A percentile compares a stretch with the other conserved stretches of the same genome.
Conservation (phyloP, 2,797 vertebrate species). For the Typhlichthys subterraneus region DNA sequence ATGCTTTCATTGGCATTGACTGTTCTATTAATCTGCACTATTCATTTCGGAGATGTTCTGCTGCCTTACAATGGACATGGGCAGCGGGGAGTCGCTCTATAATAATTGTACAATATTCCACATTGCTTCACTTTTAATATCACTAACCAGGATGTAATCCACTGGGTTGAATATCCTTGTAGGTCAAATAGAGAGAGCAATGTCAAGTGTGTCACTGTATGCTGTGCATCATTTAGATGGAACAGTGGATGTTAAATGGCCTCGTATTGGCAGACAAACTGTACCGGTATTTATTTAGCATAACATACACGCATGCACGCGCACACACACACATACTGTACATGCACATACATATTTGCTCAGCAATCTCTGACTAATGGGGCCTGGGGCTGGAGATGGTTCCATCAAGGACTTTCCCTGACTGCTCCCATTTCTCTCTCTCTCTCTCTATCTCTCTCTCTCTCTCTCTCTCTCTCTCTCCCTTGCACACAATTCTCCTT, state of each 20-base stretch:
- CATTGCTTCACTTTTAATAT: constrained; percentile 49
- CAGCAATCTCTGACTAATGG: constrained; percentile 76
- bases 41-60: constrained; percentile 46
- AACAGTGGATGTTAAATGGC: constrained; percentile 68
- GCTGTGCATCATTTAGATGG: constrained; percentile 63
- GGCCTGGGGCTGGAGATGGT: constrained; percentile 74
- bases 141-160: constrained; percentile 57
- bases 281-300: constrained; percentile 56
- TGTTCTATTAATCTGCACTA: constrained; percentile 45
- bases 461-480: constrained; percentile 12
- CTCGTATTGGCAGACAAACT: constrained; percentile 70
- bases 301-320: constrained; percentile 27
- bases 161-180: constrained; percentile 65
- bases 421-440: constrained; percentile 7
- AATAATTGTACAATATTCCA: constrained; percentile 49
- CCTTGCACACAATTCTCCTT: constrained; percentile 2
- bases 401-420: constrained; percentile 73
- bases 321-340: constrained; percentile 29
- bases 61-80: constrained; percentile 31
- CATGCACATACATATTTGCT: constrained; percentile 34
- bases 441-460: constrained; percentile 24
- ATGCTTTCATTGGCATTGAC: constrained; percentile 59
- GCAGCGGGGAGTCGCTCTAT: constrained; percentile 36
- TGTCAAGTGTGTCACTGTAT: constrained; percentile 45
- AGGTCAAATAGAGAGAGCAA: constrained; percentile 65